A percentile compares a stretch with the other conserved stretches of the same genome.
Evolutionary conservation across 2,113 vertebrate genomes (phyloP).

Genomic region (Rattus rattus): DNA sequence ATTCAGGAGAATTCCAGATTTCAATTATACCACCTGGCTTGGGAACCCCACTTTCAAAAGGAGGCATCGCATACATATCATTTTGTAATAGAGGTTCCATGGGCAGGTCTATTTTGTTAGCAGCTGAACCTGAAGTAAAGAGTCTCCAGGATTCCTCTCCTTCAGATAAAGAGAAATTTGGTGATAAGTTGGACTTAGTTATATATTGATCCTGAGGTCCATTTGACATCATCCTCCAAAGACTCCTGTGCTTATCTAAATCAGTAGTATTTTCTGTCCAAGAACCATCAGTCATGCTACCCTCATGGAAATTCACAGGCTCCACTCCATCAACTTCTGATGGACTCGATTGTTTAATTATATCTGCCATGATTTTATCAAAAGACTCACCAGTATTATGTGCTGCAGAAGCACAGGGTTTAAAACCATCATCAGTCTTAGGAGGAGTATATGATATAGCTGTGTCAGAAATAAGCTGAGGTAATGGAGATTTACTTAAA

Average conservation of each 20-base stretch:
- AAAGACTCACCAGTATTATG: neutral
- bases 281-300: neutral
- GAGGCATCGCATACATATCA: too few relatives aligned
- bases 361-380: neutral
- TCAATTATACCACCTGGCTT: neutral
- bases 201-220: neutral
- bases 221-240: neutral
- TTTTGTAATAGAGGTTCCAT: neutral
- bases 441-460: neutral
- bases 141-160: neutral
- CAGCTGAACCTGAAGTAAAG: neutral
- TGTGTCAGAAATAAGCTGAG: neutral
- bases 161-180: neutral
- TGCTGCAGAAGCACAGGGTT: neutral
- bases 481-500: neutral
- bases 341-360: constrained; percentile 22
- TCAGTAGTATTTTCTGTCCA: neutral
- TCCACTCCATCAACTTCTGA: neutral
- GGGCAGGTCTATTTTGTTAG: neutral
- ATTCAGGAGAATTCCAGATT: neutral
- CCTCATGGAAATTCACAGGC: neutral
- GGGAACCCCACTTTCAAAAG: neutral
- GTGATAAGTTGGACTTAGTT: neutral
- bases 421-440: neutral
- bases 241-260: neutral